Conservation (phyloP, 2,113 vertebrate species). For the Etia nguti region DNA sequence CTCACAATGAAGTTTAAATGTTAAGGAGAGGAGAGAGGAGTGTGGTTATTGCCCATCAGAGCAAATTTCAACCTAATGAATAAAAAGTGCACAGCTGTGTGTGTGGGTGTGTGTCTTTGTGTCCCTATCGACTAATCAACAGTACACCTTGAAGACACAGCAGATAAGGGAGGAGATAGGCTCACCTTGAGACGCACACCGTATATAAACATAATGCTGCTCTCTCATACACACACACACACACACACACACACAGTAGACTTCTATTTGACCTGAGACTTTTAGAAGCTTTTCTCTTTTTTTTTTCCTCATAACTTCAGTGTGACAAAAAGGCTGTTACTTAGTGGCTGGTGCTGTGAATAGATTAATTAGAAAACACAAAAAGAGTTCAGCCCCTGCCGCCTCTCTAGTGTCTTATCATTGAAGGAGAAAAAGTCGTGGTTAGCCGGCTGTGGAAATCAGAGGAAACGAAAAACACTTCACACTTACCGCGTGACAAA, state of each 20-base stretch:
- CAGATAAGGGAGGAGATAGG: conserved; percentile 56
- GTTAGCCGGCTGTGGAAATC: background rate
- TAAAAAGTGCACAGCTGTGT: background rate
- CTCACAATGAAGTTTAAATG: background rate
- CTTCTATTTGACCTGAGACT: conserved; percentile 6
- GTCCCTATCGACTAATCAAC: conserved; percentile 51
- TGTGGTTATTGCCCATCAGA: background rate
- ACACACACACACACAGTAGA: background rate
- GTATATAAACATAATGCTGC: conserved; percentile 19
- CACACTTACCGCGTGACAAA: background rate
- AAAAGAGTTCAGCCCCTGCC: conserved; percentile 39
- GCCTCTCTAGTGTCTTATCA: conserved; percentile 14
- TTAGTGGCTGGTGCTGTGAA: conserved; percentile 15
- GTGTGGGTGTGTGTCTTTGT: background rate
- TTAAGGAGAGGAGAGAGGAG: background rate
- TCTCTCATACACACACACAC: background rate
- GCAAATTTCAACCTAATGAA: background rate
- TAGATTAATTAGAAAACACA: conserved; percentile 56
- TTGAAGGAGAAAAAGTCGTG: background rate
- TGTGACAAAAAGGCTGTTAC: conserved; percentile 32
- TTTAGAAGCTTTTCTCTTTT: background rate
- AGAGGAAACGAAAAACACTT: background rate
- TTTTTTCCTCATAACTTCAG: conserved; percentile 10
- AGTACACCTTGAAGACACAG: conserved; percentile 62
- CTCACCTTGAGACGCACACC: conserved; percentile 63